Conservation (phyloP, 2,888 invertebrate species). For the Trachelus iudaicus region DNA sequence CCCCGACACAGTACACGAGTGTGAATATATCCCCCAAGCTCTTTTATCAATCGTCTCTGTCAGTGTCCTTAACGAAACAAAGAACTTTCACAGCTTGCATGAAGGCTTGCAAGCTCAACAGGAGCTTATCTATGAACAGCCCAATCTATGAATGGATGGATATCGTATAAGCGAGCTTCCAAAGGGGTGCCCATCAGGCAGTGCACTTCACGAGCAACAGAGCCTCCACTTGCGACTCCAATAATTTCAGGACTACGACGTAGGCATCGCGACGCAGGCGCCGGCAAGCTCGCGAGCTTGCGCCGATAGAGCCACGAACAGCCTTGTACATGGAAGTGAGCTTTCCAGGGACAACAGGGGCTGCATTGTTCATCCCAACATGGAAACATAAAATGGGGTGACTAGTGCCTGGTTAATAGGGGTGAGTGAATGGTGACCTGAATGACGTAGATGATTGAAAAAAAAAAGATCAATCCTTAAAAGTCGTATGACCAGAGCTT, state of each 20-base stretch:
- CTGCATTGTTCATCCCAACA: neutral
- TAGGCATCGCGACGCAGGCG: neutral
- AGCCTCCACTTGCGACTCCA: constrained; percentile 33
- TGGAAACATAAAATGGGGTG: neutral
- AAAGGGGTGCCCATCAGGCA: constrained; percentile 25
- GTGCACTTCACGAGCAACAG: constrained; percentile 31
- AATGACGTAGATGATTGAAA: neutral
- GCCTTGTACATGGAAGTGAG: neutral
- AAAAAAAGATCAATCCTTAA: neutral
- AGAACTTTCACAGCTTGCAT: neutral
- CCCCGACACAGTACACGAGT: neutral
- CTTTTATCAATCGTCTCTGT: neutral
- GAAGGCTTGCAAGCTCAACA: neutral
- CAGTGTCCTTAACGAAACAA: neutral
- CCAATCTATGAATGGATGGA: constrained; percentile 42
- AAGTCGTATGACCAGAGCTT: neutral
- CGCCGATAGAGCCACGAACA: neutral
- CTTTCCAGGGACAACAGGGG: neutral
- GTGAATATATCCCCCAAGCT: neutral
- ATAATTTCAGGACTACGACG: neutral
- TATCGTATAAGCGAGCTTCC: constrained; percentile 21
- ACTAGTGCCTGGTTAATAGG: neutral
- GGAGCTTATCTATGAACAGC: constrained; percentile 15
- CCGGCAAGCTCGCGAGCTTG: neutral
- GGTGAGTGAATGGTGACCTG: neutral